A percentile compares a stretch with the other conserved stretches of the same genome.
phyloP scores from a whole-genome alignment of 2,888 invertebrate species.

The Vanessa cardui region DNA sequence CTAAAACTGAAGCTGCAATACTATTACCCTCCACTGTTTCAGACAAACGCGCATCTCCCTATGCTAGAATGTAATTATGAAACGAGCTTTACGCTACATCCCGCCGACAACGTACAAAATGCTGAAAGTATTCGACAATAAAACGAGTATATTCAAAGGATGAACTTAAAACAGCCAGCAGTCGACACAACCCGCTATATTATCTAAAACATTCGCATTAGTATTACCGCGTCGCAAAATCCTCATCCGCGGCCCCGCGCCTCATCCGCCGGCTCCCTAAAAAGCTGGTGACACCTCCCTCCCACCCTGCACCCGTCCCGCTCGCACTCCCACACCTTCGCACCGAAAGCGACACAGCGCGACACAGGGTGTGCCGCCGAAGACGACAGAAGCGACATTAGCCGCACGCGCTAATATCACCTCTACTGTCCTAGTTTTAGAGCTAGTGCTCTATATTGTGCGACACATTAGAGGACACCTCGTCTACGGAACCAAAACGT shows the following conservation, averaged over 20 bases:
- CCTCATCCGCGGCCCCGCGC: conserved; percentile 55
- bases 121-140: conserved; percentile 14
- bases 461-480: conserved; percentile 81
- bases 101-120: neutral
- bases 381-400: conserved; percentile 65
- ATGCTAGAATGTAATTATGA: conserved; percentile 7
- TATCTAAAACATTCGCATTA: conserved; percentile 62
- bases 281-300: conserved; percentile 80
- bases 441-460: conserved; percentile 70
- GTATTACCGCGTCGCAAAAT: conserved; percentile 61
- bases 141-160: neutral
- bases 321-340: conserved; percentile 67
- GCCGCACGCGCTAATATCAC: conserved; percentile 55
- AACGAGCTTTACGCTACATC: neutral
- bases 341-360: conserved; percentile 72
- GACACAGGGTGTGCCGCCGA: conserved; percentile 58
- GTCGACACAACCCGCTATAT: conserved; percentile 9
- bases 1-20: neutral
- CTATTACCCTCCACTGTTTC: neutral
- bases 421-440: conserved; percentile 63
- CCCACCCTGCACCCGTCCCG: conserved; percentile 62
- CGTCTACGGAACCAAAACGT: conserved; percentile 48
- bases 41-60: neutral
- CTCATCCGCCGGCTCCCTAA: conserved; percentile 68
- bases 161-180: conserved; percentile 1